Conservation (phyloP, 35 echinoderm and acorn worm genomes). For the Holothuria glaberrima region DNA sequence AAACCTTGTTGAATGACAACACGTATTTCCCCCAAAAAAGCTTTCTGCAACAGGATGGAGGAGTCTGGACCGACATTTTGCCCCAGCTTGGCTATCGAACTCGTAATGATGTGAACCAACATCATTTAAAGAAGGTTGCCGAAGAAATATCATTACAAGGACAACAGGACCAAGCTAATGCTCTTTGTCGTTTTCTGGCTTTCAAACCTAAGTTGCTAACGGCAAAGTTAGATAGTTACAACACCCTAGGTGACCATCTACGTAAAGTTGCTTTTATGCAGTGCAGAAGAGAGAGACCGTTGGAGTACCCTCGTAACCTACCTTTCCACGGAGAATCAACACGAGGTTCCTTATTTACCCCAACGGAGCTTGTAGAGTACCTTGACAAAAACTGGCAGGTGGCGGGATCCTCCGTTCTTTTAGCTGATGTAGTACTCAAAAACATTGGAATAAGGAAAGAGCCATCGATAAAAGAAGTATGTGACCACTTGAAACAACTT, state of each 20-base stretch:
- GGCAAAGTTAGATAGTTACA: neutral
- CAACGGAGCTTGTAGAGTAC: neutral
- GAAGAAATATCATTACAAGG: neutral
- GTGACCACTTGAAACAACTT: neutral
- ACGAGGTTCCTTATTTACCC: neutral
- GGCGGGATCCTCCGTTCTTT: conserved; percentile 9
- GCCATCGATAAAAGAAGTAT: conserved; percentile 13
- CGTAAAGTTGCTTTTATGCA: conserved; percentile 3
- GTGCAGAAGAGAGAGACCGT: neutral
- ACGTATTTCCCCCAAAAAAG: neutral
- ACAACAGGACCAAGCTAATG: neutral
- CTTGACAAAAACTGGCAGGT: neutral
- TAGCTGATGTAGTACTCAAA: neutral
- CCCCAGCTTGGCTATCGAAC: neutral
- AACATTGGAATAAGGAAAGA: neutral
- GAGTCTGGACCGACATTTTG: neutral
- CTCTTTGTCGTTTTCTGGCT: conserved; percentile 8
- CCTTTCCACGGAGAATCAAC: neutral
- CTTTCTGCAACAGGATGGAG: neutral
- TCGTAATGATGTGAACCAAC: neutral
- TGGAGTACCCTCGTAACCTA: neutral
- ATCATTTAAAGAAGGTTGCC: conserved; percentile 2
- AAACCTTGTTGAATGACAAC: neutral
- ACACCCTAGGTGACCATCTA: neutral
- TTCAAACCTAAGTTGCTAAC: neutral